phyloP scores from a whole-genome alignment of 2,797 vertebrate genomes.

The Sebastes melanostomus region DNA sequence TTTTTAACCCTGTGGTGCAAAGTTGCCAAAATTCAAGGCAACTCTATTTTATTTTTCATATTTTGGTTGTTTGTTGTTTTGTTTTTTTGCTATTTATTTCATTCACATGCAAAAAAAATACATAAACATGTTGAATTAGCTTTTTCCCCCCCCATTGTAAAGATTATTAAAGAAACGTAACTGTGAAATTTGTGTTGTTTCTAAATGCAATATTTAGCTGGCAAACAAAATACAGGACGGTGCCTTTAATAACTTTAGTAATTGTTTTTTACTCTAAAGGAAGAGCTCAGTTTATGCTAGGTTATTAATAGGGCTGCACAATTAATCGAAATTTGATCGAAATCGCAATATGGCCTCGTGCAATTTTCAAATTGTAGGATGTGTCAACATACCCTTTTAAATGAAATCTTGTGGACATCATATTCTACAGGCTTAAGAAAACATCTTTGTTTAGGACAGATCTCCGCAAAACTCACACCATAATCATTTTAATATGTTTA shows the following conservation, averaged over 20 bases:
- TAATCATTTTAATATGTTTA: neutral
- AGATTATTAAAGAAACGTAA: slow-evolving; percentile 83
- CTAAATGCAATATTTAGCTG: slow-evolving; percentile 64
- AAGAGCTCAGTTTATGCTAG: neutral
- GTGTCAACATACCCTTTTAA: neutral
- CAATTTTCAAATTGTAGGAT: neutral
- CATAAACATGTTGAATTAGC: slow-evolving; percentile 75
- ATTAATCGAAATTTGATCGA: neutral
- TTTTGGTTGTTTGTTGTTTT: slow-evolving; percentile 58
- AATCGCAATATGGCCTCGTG: neutral
- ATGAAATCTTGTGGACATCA: neutral
- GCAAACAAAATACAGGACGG: slow-evolving; percentile 17
- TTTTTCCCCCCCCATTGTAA: slow-evolving; percentile 71
- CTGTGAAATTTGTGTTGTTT: slow-evolving; percentile 81
- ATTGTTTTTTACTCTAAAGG: neutral
- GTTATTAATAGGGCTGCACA: neutral
- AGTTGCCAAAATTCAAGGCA: slow-evolving; percentile 49
- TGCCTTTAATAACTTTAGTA: neutral
- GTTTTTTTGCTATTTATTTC: slow-evolving; percentile 79
- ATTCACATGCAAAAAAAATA: slow-evolving; percentile 65
- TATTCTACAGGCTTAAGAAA: neutral
- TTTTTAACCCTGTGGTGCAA: slow-evolving; percentile 42
- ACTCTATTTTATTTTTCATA: slow-evolving; percentile 51
- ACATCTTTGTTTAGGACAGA: neutral
- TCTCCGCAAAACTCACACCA: too few relatives aligned